These are phyloP conservation scores for Nipponia nippon DNA, from an alignment of 2,113 vertebrate genomes.

Conservation along the genomic window DNA sequence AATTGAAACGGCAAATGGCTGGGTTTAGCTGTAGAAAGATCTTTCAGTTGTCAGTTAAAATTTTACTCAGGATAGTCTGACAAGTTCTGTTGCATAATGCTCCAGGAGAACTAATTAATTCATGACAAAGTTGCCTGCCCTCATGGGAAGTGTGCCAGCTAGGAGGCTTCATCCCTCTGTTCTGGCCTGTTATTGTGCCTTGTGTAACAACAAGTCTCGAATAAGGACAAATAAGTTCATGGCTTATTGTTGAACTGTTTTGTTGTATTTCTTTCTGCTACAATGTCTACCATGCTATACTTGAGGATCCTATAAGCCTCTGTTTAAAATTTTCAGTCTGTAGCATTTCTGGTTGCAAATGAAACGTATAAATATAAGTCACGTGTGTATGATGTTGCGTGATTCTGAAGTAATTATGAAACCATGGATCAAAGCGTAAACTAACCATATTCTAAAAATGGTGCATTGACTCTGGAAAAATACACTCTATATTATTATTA, in stretches of 20 bases:
- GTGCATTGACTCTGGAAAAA: not conserved
- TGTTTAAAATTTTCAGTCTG: not conserved
- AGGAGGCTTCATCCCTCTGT: not conserved
- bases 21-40: not conserved
- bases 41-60: not conserved
- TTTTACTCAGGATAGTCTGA: not conserved
- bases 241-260: not conserved
- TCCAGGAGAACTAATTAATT: not conserved
- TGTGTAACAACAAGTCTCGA: not conserved
- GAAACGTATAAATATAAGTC: not conserved
- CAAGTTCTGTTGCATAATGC: not conserved
- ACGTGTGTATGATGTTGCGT: not conserved
- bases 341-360: not conserved
- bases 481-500: not conserved
- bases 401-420: not conserved
- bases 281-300: not conserved
- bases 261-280: not conserved
- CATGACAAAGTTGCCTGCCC: not conserved
- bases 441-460: not conserved
- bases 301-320: not conserved
- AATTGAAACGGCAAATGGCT: not conserved
- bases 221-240: not conserved
- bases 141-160: not conserved
- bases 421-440: not conserved
- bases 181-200: not conserved